Evolutionary conservation across 2,797 vertebrate species (phyloP), one percentile per base, ranked within the genome.

Genomic region (Trachops cirrhosus): DNA sequence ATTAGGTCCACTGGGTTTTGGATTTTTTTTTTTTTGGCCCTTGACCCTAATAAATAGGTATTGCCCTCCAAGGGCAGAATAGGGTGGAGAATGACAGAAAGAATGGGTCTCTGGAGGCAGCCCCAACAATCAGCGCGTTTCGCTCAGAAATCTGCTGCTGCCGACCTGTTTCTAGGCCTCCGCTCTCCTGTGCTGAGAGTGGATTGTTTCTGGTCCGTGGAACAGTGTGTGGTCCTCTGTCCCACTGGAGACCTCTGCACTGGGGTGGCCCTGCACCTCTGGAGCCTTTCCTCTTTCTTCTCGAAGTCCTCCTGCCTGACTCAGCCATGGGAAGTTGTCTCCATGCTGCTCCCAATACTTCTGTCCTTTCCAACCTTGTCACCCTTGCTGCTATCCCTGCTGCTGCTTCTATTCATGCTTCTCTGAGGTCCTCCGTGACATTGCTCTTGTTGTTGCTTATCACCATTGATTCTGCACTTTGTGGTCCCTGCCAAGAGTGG

Each of bases 381-480:
- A 15, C 11, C 24, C 18, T 8, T 24, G 48, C 3, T 46, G 2
- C 29, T 15, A 0, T 14, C 12, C 0, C 7, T 1, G 11, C 9
- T 3, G 2, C 32, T 48, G 6, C 32, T 26, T 2, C 24, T 5
- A 0, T 10, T n/a, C 46, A 5, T 29, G 8, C 29, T 18, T 32
- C 62, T 26, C 78, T 22, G 26, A 26, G 44, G 70, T 41, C 50
- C 50, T 73, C n/a, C 2, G 0, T 0, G 26, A 68, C 34, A 7
- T 52, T 6, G 10, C 7, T 48, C 21, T 62, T 6, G 4, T 21
- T 19, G 32, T 29, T 44, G 44, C 54, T 26, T 57, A 24, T 59
- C 46, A 0, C 29, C 64, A 2, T 32, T 1, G 2, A 9, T 2
- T 21, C 34, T 11, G 19, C 15, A 32, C 5, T 21, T 19, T 19